phyloP scores from a whole-genome alignment of 2,797 vertebrate species.

The Arnoldichthys spilopterus region DNA sequence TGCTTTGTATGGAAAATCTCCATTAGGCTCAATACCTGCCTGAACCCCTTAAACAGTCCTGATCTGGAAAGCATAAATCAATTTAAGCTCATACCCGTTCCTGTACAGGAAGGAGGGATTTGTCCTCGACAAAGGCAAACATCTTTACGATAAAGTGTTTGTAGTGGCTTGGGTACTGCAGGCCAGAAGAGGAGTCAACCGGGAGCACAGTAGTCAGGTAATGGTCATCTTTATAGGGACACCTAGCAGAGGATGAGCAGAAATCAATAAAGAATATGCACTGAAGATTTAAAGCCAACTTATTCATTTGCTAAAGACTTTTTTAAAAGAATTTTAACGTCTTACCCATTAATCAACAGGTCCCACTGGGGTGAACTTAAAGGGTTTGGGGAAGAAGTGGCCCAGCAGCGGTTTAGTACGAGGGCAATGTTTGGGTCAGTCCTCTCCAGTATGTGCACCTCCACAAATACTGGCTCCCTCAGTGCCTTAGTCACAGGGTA shows the following conservation, averaged over 20 bases:
- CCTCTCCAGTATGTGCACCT: constrained; percentile 70
- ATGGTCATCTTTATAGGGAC: constrained; percentile 73
- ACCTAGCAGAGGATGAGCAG: constrained; percentile 57
- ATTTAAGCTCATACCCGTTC: constrained; percentile 57
- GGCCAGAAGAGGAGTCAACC: constrained; percentile 63
- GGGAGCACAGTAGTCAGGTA: constrained; percentile 68
- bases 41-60: too few species aligned
- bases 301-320: too few species aligned
- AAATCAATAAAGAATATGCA: background rate
- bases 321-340: background rate
- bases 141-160: constrained; percentile 75
- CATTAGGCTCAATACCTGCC: too few species aligned
- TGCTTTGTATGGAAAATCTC: too few species aligned
- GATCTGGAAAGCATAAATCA: too few species aligned
- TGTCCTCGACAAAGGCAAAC: constrained; percentile 72
- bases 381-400: constrained; percentile 65
- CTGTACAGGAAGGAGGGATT: constrained; percentile 23
- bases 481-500: constrained; percentile 76
- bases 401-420: constrained; percentile 78
- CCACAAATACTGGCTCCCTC: constrained; percentile 69
- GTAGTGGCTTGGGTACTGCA: constrained; percentile 69
- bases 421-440: constrained; percentile 72
- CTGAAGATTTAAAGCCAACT: background rate
- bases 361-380: constrained; percentile 75
- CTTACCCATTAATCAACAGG: constrained; percentile 74